Conservation (phyloP, 1,140 invertebrate genomes). For the Armadillidium nasatum region DNA sequence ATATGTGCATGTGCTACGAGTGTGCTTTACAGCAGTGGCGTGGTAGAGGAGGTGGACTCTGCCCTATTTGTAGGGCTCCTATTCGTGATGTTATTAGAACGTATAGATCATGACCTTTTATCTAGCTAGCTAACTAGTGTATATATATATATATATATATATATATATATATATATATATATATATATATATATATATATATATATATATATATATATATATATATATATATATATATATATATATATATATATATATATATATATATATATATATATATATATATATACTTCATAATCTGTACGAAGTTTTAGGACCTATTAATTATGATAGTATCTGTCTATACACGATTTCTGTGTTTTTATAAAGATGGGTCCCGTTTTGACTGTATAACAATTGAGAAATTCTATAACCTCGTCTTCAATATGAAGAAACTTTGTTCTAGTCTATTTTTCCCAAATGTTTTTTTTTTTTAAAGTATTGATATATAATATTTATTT, state of each 20-base stretch:
- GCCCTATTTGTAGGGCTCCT: slow-evolving; percentile 86
- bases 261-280: slow-evolving; percentile 21
- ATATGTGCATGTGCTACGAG: slow-evolving; percentile 98
- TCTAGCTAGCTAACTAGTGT: too few species aligned
- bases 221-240: slow-evolving; percentile 22
- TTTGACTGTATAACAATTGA: too few species aligned
- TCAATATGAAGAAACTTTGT: too few species aligned
- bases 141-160: neutral
- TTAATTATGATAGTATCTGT: too few species aligned
- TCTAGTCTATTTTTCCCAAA: too few species aligned
- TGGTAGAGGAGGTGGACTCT: slow-evolving; percentile 69
- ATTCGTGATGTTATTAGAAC: slow-evolving; percentile 93
- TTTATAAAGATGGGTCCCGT: too few species aligned
- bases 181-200: slow-evolving; percentile 19
- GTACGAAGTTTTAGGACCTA: too few species aligned
- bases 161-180: slow-evolving; percentile 22
- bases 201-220: slow-evolving; percentile 20
- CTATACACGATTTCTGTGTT: too few species aligned
- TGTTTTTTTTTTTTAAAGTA: too few species aligned
- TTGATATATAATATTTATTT: too few species aligned
- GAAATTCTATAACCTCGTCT: too few species aligned
- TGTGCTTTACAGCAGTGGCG: slow-evolving; percentile 79
- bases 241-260: slow-evolving; percentile 9
- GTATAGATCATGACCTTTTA: slow-evolving; percentile 53
- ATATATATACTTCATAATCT: too few species aligned